Conservation (phyloP, 2,113 vertebrate genomes). For the Notechis scutatus region DNA sequence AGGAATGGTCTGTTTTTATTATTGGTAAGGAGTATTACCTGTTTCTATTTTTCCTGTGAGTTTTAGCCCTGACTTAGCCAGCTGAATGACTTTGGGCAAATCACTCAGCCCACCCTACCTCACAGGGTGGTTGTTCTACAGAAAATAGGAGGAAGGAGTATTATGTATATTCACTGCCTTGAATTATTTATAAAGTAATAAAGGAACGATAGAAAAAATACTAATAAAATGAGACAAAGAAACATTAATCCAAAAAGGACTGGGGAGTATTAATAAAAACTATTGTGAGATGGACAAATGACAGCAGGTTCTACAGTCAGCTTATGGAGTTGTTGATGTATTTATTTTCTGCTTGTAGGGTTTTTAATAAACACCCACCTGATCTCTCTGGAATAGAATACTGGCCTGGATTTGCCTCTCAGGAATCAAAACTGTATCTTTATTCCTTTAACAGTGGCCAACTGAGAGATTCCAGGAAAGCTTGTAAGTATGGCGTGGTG, state of each 20-base stretch:
- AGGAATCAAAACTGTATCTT: neutral
- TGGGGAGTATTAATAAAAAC: neutral
- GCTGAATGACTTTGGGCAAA: neutral
- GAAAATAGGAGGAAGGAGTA: neutral
- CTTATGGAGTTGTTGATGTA: neutral
- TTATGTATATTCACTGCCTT: neutral
- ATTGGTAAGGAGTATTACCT: neutral
- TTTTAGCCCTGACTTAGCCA: neutral
- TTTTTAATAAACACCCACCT: neutral
- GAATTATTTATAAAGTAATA: neutral
- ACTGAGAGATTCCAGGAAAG: neutral
- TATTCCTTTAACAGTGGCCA: neutral
- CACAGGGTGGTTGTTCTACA: neutral
- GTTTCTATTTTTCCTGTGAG: neutral
- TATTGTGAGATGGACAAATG: neutral
- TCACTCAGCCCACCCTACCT: neutral
- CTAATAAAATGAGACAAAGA: neutral
- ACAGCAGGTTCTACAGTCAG: neutral
- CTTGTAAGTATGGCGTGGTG: neutral
- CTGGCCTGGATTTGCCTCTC: neutral
- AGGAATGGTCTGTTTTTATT: neutral
- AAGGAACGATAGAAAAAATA: neutral
- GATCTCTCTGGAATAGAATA: neutral
- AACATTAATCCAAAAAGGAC: neutral
- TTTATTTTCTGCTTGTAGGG: neutral